Base-by-base conservation (phyloP, 2,113 vertebrate species). In the Motacilla alba region DNA sequence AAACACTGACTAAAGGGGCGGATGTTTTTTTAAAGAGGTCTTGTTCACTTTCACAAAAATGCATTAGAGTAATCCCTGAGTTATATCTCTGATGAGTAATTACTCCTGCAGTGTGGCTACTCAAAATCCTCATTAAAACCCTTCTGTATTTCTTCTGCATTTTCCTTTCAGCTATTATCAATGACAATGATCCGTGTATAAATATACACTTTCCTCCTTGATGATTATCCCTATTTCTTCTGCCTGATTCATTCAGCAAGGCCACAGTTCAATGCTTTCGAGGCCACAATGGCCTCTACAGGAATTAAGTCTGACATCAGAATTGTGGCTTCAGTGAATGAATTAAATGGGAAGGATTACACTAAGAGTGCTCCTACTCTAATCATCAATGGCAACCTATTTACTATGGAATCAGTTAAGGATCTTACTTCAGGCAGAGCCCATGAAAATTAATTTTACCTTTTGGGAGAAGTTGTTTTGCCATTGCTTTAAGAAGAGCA, bases 1-100 rank as follows among this genome's bases (percentile, higher is more conserved):
- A 94, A 96, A 95, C 93, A 88, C 81, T 86, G 87, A 96, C 95
- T 96, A 96, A 94, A 94, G 49, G 46, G 28, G 15, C 56, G 49
- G 33, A 33, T 11, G 55, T 63, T 69, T 30, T 52, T 52, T 68
- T 91, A 89, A 93, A 85, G 78, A 94, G 62, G 60, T 79, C 64
- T 85, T 63, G 66, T 79, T 89, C 88, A 55, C 56, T 95, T 68
- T 72, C 78, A 68, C 44, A 86, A 90, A 93, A 27, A 56, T 62
- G 6, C 8, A 0, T 52, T 64, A 88, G 10, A 2, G 58, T 68
- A 88, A 66, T 46, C 37, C 43, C 47, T 1, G 2, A 28, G 62
- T 94, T 83, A 89, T 10, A 93, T 31, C 80, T 91, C 90, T 72
- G 74, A 90, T 95, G 82, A 73, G 9, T 20, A 69, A 91, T 96